Evolutionary conservation across 2,888 invertebrate species (phyloP).

Genomic region (Mantis religiosa): DNA sequence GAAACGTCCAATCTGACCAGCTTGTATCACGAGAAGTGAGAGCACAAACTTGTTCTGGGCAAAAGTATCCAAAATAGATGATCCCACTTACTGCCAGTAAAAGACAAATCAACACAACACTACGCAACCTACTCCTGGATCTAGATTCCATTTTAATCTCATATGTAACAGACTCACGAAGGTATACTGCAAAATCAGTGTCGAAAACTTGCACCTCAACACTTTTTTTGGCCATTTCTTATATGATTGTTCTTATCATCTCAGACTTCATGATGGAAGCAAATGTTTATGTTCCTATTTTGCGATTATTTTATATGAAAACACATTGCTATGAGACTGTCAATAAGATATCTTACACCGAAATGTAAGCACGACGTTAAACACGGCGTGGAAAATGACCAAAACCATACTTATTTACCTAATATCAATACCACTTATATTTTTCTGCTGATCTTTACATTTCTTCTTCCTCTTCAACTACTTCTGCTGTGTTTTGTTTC

Average conservation of each 20-base stretch:
- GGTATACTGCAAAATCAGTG: conserved; percentile 75
- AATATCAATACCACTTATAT: background rate
- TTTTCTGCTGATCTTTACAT: background rate
- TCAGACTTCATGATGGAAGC: background rate
- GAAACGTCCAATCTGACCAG: conserved; percentile 38
- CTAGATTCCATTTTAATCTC: conserved; percentile 69
- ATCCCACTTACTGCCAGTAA: conserved; percentile 79
- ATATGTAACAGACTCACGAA: conserved; percentile 68
- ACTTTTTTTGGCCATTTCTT: conserved; percentile 53
- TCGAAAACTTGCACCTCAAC: conserved; percentile 76
- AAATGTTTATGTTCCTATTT: background rate
- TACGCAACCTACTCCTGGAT: conserved; percentile 64
- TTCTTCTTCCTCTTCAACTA: background rate
- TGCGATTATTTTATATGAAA: background rate
- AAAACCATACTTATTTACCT: background rate
- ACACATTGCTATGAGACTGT: background rate
- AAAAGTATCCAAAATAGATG: conserved; percentile 85
- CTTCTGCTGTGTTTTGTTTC: background rate
- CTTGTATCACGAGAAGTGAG: conserved; percentile 33
- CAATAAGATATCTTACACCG: background rate
- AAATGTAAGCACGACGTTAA: background rate
- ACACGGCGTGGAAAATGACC: background rate
- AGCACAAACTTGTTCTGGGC: conserved; percentile 73
- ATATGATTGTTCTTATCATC: background rate
- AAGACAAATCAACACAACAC: conserved; percentile 74